Evolutionary conservation across 2,113 vertebrate genomes (phyloP).

Genomic region (Eulacestoma nigropectus): DNA sequence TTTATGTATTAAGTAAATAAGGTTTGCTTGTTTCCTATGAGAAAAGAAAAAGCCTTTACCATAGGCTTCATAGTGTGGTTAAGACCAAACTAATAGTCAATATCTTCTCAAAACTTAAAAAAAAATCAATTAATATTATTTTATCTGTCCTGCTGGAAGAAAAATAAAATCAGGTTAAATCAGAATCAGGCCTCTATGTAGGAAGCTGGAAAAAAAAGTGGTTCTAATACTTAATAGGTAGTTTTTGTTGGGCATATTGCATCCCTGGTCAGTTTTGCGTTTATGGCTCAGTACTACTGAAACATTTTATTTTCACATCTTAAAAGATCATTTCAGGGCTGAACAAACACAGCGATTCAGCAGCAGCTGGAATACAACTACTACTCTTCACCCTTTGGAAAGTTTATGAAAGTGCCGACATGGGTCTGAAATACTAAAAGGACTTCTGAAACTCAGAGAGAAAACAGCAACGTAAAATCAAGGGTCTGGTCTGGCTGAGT

Average conservation of each 20-base stretch:
- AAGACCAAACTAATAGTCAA: not conserved
- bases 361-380: constrained; percentile 64
- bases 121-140: not conserved
- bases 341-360: constrained; percentile 68
- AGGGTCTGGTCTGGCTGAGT: constrained; percentile 55
- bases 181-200: not conserved
- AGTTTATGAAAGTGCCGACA: constrained; percentile 58
- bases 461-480: constrained; percentile 62
- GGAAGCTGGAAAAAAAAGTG: not conserved
- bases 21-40: not conserved
- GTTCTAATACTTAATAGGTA: constrained; percentile 35
- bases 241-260: not conserved
- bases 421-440: constrained; percentile 66
- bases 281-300: constrained; percentile 57
- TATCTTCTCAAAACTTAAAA: not conserved
- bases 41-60: not conserved
- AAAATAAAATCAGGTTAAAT: not conserved
- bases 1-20: not conserved
- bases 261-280: constrained; percentile 54
- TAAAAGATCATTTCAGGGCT: constrained; percentile 71
- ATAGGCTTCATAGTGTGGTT: not conserved
- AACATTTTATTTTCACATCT: constrained; percentile 70
- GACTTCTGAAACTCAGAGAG: constrained; percentile 52
- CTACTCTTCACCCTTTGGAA: constrained; percentile 66
- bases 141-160: not conserved